Evolutionary conservation across 2,113 vertebrate genomes (phyloP).

Genomic region (Lampris megalopsis): DNA sequence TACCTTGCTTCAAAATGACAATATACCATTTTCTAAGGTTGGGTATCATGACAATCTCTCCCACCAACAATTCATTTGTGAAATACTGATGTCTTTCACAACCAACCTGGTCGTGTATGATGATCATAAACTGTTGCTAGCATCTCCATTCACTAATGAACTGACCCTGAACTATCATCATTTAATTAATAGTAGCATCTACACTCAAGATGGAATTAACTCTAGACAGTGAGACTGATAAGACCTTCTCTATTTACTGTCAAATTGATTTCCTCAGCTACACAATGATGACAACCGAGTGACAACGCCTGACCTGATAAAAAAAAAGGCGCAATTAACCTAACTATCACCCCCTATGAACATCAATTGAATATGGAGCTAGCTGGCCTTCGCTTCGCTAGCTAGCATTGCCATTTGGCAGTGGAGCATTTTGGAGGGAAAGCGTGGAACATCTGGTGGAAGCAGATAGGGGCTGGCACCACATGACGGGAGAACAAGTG

Average conservation of each 20-base stretch:
- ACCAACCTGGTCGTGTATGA: not conserved
- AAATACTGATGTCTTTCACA: not conserved
- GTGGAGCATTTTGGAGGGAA: slow-evolving; percentile 67
- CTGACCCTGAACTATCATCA: too few relatives aligned
- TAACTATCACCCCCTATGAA: slow-evolving; percentile 64
- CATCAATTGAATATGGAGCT: slow-evolving; percentile 59
- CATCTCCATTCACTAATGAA: too few relatives aligned
- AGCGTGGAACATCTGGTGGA: slow-evolving; percentile 78
- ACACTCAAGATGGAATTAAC: slow-evolving; percentile 11
- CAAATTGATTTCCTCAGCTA: slow-evolving; percentile 30
- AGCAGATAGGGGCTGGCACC: slow-evolving; percentile 77
- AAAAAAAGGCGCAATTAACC: slow-evolving; percentile 77
- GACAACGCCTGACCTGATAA: slow-evolving; percentile 55
- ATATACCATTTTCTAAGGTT: too few relatives aligned
- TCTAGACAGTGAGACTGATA: slow-evolving; percentile 23
- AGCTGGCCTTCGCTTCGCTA: slow-evolving; percentile 41
- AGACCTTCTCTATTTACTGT: slow-evolving; percentile 31
- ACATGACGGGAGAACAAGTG: slow-evolving; percentile 79
- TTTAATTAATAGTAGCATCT: not conserved
- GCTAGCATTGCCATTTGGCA: slow-evolving; percentile 53
- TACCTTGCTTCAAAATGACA: too few relatives aligned
- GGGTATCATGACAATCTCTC: too few relatives aligned
- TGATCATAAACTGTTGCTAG: not conserved
- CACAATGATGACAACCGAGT: slow-evolving; percentile 51
- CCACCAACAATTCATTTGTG: too few relatives aligned